Conservation (phyloP, 1,140 invertebrate genomes). For the Thaumatotibia leucotreta region DNA sequence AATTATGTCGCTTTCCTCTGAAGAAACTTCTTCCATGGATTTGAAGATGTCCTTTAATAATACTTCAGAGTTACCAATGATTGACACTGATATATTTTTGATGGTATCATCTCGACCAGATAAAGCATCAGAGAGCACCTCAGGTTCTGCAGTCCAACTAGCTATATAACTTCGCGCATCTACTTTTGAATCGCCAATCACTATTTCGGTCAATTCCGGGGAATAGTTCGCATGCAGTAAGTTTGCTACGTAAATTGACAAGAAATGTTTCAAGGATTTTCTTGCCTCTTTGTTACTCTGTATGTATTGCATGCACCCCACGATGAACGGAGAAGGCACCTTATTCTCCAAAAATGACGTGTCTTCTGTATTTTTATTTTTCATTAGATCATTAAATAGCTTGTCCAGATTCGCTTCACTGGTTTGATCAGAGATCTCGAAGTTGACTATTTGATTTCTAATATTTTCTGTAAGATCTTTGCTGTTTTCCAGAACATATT, state of each 20-base stretch:
- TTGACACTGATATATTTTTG: constrained; percentile 45
- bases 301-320: constrained; percentile 60
- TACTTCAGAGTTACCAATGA: constrained; percentile 47
- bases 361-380: constrained; percentile 44
- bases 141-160: constrained; percentile 51
- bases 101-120: constrained; percentile 42
- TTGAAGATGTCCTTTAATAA: constrained; percentile 46
- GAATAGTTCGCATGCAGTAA: constrained; percentile 67
- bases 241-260: constrained; percentile 59
- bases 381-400: constrained; percentile 64
- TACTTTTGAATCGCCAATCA: constrained; percentile 59
- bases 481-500: constrained; percentile 49
- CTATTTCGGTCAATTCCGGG: constrained; percentile 58
- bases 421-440: constrained; percentile 46
- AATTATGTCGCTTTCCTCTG: constrained; percentile 34
- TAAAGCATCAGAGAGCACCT: constrained; percentile 39
- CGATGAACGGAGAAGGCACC: constrained; percentile 62
- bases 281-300: constrained; percentile 50
- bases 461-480: constrained; percentile 47
- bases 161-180: constrained; percentile 60
- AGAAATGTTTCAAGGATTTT: constrained; percentile 55
- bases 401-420: constrained; percentile 50
- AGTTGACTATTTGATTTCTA: constrained; percentile 49
- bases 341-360: constrained; percentile 59
- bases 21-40: constrained; percentile 30